Conservation (phyloP, 2,113 vertebrate species). For the Mastomys natalensis region DNA sequence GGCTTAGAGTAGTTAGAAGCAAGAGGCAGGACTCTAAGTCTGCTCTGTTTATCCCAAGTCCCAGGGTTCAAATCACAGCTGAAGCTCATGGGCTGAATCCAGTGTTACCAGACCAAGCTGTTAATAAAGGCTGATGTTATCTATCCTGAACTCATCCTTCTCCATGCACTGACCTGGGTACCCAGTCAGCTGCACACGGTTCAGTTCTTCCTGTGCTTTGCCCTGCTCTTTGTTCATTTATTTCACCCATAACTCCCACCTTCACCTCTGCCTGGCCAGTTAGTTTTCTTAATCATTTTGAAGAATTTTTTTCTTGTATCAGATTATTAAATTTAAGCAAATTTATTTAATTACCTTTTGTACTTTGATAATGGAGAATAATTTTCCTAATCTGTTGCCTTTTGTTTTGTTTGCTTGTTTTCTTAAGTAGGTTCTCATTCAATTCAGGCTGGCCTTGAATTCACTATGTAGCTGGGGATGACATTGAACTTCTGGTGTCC, state of each 20-base stretch:
- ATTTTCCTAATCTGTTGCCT: constrained; percentile 18
- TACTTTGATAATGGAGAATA: background rate
- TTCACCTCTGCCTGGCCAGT: constrained; percentile 5
- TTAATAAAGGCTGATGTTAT: background rate
- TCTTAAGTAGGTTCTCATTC: background rate
- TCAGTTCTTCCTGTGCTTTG: background rate
- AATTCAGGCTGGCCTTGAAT: background rate
- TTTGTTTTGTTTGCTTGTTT: background rate
- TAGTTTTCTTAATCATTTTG: constrained; percentile 43
- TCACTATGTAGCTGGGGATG: background rate
- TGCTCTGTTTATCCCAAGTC: background rate
- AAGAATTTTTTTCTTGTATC: background rate
- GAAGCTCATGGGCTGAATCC: background rate
- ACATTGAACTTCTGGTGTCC: background rate
- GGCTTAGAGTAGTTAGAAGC: background rate
- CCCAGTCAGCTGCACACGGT: background rate
- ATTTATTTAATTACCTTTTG: constrained; percentile 43
- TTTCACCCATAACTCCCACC: background rate
- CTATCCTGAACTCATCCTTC: background rate
- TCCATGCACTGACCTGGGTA: background rate
- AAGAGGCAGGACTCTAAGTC: constrained; percentile 12
- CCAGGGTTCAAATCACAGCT: constrained; percentile 26
- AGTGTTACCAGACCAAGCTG: background rate
- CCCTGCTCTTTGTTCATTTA: constrained; percentile 50
- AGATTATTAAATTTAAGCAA: constrained; percentile 49